Conservation (phyloP, 1,140 invertebrate species). For the Leptinotarsa defecta region DNA sequence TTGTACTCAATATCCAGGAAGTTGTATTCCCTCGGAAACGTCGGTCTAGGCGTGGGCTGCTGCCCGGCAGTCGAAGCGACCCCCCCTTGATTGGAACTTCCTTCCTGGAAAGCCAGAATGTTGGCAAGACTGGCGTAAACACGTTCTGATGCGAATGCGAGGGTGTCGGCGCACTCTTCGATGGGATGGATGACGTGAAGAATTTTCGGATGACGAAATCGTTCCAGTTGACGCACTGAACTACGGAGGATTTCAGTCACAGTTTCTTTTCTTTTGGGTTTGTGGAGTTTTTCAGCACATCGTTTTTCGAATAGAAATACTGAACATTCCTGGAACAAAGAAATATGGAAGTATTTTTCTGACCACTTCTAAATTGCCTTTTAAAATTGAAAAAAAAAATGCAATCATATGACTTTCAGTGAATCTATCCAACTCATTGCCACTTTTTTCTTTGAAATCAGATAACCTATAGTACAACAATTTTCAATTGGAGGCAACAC, state of each 20-base stretch:
- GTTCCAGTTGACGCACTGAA: constrained; percentile 80
- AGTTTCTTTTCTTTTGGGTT: constrained; percentile 88
- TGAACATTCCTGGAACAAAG: constrained; percentile 83
- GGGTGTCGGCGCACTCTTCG: constrained; percentile 81
- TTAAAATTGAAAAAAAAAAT: too few relatives aligned
- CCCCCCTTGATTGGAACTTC: constrained; percentile 53
- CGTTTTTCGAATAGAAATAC: constrained; percentile 96
- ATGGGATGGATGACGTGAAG: constrained; percentile 74
- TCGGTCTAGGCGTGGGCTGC: constrained; percentile 58
- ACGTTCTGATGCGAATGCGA: constrained; percentile 91
- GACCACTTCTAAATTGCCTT: too few relatives aligned
- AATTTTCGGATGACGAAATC: constrained; percentile 86
- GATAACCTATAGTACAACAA: too few relatives aligned
- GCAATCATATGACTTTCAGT: too few relatives aligned
- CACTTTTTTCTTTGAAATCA: too few relatives aligned
- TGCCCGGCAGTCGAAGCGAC: constrained; percentile 55
- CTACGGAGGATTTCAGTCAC: constrained; percentile 87
- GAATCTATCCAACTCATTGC: too few relatives aligned
- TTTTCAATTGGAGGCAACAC: too few relatives aligned
- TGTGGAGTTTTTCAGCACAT: constrained; percentile 91
- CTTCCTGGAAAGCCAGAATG: constrained; percentile 72
- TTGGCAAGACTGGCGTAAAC: constrained; percentile 87
- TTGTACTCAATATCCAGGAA: constrained; percentile 92
- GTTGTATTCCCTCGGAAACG: constrained; percentile 76
- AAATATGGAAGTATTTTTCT: background rate